These are phyloP conservation scores for Oryzias woworae DNA, from an alignment of 2,113 vertebrate genomes.

Conservation along the genomic window DNA sequence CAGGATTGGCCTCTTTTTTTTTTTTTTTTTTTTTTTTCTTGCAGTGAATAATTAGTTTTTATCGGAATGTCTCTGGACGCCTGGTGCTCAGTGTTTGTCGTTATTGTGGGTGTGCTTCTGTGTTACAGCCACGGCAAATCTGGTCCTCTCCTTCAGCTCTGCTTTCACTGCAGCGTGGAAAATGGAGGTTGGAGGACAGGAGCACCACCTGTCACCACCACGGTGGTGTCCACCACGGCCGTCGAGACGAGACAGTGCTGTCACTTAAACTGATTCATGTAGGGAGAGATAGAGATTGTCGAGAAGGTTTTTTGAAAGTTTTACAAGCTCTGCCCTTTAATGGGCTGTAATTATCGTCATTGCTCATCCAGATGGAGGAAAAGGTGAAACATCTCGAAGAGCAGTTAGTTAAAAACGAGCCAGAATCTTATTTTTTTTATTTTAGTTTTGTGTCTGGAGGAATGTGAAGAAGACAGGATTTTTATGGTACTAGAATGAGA, in stretches of 20 bases:
- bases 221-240: slow-evolving; percentile 32
- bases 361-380: slow-evolving; percentile 15
- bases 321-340: slow-evolving; percentile 20
- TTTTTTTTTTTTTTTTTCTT: neutral
- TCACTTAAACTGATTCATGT: neutral
- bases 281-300: neutral
- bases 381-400: slow-evolving; percentile 12
- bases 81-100: slow-evolving; percentile 42
- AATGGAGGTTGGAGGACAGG: slow-evolving; percentile 16
- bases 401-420: slow-evolving; percentile 41
- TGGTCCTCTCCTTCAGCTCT: neutral
- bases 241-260: neutral
- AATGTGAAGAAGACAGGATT: slow-evolving; percentile 18
- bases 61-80: slow-evolving; percentile 13
- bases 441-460: neutral
- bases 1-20: slow-evolving; percentile 27
- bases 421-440: slow-evolving; percentile 4
- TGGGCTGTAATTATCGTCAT: slow-evolving; percentile 12
- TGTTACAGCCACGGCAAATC: slow-evolving; percentile 42
- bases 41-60: slow-evolving; percentile 27
- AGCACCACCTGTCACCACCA: slow-evolving; percentile 35
- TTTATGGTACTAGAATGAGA: slow-evolving; percentile 60
- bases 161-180: neutral
- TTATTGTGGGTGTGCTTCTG: slow-evolving; percentile 27
- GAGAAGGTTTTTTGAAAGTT: slow-evolving; percentile 37